Evolutionary conservation across 2,113 vertebrate species (phyloP).

Genomic region (Gnathonemus echidnorhynchus): DNA sequence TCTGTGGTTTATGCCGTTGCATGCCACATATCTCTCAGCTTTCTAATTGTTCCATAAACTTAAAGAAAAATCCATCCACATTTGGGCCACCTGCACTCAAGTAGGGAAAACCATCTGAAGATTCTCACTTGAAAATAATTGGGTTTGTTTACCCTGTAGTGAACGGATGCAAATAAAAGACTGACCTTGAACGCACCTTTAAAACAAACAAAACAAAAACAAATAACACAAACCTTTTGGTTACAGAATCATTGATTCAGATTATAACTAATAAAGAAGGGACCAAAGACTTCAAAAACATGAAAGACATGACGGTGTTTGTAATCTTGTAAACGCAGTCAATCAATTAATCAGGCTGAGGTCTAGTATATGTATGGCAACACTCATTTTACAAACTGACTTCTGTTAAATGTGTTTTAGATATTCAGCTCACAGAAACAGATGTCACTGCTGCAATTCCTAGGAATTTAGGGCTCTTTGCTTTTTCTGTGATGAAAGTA

Average conservation of each 20-base stretch:
- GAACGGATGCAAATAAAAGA: not conserved
- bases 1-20: not conserved
- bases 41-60: not conserved
- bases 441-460: conserved; percentile 35
- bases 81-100: not conserved
- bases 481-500: conserved; percentile 24
- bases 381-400: conserved; percentile 28
- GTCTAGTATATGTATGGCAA: conserved; percentile 19
- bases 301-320: not conserved
- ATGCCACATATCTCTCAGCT: not conserved
- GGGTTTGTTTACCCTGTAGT: not conserved
- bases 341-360: conserved; percentile 25
- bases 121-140: conserved; percentile 3
- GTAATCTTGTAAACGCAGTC: conserved; percentile 16
- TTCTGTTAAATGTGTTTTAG: conserved; percentile 42
- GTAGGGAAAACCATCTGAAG: not conserved
- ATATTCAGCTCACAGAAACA: conserved; percentile 31
- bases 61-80: not conserved
- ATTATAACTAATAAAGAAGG: not conserved
- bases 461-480: conserved; percentile 25
- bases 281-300: not conserved
- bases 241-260: not conserved
- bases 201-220: not conserved
- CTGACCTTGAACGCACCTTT: not conserved
- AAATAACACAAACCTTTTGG: not conserved